Conservation (phyloP, 2,797 vertebrate species). For the Muraenolepis orangiensis region DNA sequence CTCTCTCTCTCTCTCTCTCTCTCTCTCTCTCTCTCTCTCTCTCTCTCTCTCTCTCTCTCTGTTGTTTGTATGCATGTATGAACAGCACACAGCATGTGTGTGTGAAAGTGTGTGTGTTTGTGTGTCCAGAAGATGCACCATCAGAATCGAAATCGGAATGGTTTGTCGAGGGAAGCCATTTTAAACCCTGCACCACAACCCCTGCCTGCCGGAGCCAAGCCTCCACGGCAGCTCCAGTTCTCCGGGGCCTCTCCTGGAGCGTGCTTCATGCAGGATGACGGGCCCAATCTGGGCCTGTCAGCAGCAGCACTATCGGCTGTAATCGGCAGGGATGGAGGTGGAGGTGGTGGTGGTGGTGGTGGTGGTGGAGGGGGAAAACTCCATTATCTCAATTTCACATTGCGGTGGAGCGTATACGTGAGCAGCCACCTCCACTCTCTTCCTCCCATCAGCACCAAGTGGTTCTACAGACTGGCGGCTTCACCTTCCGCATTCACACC, state of each 20-base stretch:
- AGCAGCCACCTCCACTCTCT: no score
- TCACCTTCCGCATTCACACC: slow-evolving; percentile 21
- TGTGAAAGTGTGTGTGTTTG: neutral
- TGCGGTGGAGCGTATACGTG: slow-evolving; percentile 13
- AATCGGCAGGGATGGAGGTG: slow-evolving; percentile 8
- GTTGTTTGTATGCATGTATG: no score
- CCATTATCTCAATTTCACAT: slow-evolving; percentile 30
- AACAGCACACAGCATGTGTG: no score
- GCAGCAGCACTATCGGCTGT: slow-evolving; percentile 17
- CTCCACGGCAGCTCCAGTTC: slow-evolving; percentile 35
- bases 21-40: no score
- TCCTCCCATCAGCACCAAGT: neutral
- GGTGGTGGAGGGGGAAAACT: neutral
- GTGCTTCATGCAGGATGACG: slow-evolving; percentile 30
- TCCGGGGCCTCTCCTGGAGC: slow-evolving; percentile 28
- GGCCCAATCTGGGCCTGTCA: slow-evolving; percentile 20
- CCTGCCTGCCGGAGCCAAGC: no score
- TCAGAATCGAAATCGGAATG: no score
- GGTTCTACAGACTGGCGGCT: no score
- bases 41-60: no score
- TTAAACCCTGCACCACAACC: slow-evolving; percentile 18
- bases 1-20: no score
- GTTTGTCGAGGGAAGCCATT: neutral
- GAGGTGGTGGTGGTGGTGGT: neutral
- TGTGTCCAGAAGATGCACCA: no score